Evolutionary conservation across 1,140 invertebrate species (phyloP).

Genomic region (Pseudachorutes palmiensis): DNA sequence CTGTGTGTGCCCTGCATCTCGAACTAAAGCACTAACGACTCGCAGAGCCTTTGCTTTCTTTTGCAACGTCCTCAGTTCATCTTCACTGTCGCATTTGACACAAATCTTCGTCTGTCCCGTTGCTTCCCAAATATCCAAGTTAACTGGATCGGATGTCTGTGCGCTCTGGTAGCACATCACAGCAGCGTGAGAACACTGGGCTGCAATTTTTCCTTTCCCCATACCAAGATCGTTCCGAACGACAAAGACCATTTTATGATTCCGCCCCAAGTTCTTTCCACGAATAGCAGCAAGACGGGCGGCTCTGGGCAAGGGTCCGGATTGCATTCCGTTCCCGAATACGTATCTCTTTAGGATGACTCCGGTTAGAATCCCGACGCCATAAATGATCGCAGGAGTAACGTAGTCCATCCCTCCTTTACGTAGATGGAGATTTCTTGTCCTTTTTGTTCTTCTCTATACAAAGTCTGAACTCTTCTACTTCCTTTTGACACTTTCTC

Average conservation of each 20-base stretch:
- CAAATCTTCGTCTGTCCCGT: constrained; percentile 49
- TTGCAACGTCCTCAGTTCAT: constrained; percentile 56
- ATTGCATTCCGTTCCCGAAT: neutral
- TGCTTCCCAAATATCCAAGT: constrained; percentile 64
- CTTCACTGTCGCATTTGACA: constrained; percentile 47
- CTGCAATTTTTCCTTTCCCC: constrained; percentile 88
- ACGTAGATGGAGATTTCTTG: neutral
- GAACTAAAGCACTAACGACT: constrained; percentile 62
- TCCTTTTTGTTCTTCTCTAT: constrained; percentile 50
- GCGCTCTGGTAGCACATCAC: constrained; percentile 66
- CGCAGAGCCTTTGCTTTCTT: constrained; percentile 58
- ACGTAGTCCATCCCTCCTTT: neutral
- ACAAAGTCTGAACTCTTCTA: constrained; percentile 68
- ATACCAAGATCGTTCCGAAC: constrained; percentile 84
- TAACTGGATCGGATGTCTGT: constrained; percentile 51
- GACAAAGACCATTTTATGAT: constrained; percentile 70
- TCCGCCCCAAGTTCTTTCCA: constrained; percentile 31
- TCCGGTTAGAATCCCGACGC: constrained; percentile 39
- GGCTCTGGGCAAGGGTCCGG: constrained; percentile 13
- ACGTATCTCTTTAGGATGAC: constrained; percentile 27
- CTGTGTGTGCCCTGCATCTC: constrained; percentile 76
- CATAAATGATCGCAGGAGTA: constrained; percentile 37
- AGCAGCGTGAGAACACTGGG: constrained; percentile 73
- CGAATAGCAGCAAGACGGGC: constrained; percentile 19
- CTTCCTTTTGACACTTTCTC: constrained; percentile 75